These are phyloP conservation scores for Ceratina japonica DNA, from an alignment of 1,140 invertebrate species.

Conservation along the genomic window DNA sequence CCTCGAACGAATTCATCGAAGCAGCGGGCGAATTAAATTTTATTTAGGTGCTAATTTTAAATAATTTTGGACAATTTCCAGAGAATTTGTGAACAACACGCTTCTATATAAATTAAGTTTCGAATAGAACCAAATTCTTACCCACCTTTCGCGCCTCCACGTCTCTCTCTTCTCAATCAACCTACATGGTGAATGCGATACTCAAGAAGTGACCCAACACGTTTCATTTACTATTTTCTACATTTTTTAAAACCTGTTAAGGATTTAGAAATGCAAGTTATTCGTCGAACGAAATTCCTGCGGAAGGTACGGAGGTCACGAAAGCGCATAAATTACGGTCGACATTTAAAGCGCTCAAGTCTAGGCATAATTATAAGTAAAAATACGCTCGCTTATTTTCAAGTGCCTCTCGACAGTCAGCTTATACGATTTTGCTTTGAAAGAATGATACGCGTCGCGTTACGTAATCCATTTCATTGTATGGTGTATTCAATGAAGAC, in stretches of 20 bases:
- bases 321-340: neutral
- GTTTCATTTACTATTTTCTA: too few relatives aligned
- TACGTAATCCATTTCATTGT: conserved; percentile 20
- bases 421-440: neutral
- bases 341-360: neutral
- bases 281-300: neutral
- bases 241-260: too few relatives aligned
- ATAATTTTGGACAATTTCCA: neutral
- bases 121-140: too few relatives aligned
- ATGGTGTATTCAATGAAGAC: neutral
- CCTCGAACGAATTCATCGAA: too few relatives aligned
- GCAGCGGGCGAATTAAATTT: neutral
- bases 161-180: too few relatives aligned
- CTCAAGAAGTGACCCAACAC: too few relatives aligned
- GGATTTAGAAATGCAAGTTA: too few relatives aligned
- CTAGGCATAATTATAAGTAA: neutral
- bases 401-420: neutral
- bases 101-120: neutral
- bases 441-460: neutral
- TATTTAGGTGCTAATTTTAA: neutral
- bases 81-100: neutral
- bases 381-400: neutral
- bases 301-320: neutral
- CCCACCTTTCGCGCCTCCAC: too few relatives aligned
- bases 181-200: too few relatives aligned